A percentile compares a stretch with the other conserved stretches of the same genome.
Conservation (phyloP, 2,113 vertebrate genomes). For the Pituophis catenifer region DNA sequence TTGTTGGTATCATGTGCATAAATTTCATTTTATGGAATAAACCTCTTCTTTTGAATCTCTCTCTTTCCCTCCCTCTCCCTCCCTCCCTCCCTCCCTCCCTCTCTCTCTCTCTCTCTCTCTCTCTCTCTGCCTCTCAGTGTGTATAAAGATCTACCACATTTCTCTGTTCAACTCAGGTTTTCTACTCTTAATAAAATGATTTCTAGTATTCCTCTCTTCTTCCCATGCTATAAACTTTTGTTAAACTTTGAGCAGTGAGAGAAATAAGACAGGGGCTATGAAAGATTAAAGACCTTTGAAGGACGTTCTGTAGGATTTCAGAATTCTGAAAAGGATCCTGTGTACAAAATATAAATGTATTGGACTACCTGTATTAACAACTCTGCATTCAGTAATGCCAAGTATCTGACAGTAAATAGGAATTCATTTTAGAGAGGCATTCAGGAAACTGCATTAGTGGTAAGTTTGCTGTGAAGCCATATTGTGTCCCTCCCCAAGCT, state of each 20-base stretch:
- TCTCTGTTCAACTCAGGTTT: conserved; percentile 63
- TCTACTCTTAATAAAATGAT: conserved; percentile 70
- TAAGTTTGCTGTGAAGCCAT: conserved; percentile 21
- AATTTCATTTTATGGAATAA: conserved; percentile 67
- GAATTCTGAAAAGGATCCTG: conserved; percentile 62
- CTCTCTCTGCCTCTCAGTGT: not conserved
- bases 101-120: not conserved
- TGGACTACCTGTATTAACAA: conserved; percentile 46
- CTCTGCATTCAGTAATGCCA: conserved; percentile 50
- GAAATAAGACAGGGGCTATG: conserved; percentile 70
- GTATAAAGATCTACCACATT: conserved; percentile 56
- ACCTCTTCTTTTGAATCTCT: conserved; percentile 8
- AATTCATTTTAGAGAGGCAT: conserved; percentile 38
- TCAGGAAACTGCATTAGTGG: conserved; percentile 32
- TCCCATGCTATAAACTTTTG: conserved; percentile 63
- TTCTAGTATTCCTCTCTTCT: conserved; percentile 40
- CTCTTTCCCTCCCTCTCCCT: not conserved
- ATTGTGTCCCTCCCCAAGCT: not conserved
- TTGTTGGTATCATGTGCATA: conserved; percentile 70
- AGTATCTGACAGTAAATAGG: conserved; percentile 53
- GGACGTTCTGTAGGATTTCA: conserved; percentile 65
- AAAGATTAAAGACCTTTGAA: conserved; percentile 72
- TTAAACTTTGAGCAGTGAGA: conserved; percentile 72
- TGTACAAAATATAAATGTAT: conserved; percentile 67
- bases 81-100: not conserved